phyloP scores from a whole-genome alignment of 2,113 vertebrate species.

The Toxotes jaculatrix region DNA sequence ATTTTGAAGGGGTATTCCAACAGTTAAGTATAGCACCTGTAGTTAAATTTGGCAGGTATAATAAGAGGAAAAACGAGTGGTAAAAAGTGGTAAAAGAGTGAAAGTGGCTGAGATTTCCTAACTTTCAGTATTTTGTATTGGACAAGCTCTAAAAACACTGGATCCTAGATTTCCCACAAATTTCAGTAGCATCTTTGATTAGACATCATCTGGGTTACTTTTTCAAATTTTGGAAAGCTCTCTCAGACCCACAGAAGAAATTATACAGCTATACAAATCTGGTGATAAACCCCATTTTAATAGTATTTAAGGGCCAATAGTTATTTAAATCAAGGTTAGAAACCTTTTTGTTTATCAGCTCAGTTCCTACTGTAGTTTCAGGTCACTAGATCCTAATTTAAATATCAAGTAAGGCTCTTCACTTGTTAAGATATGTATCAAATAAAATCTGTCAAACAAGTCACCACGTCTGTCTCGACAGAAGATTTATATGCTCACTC shows the following conservation, averaged over 20 bases:
- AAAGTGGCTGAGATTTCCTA: not conserved
- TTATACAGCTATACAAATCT: not conserved
- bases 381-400: not conserved
- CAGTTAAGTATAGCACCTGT: not conserved
- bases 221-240: not conserved
- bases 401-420: not conserved
- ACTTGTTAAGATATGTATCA: not conserved
- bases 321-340: not conserved
- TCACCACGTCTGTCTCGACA: not conserved
- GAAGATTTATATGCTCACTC: not conserved
- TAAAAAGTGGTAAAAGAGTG: not conserved
- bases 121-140: not conserved
- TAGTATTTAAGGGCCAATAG: not conserved
- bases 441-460: not conserved
- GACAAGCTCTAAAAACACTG: not conserved
- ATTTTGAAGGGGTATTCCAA: not conserved
- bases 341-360: not conserved
- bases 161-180: not conserved
- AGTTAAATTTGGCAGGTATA: not conserved
- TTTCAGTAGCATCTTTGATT: not conserved
- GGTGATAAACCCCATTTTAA: not conserved
- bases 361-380: not conserved
- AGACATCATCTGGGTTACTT: not conserved
- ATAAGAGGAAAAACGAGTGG: not conserved
- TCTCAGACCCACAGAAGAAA: not conserved